A percentile compares a stretch with the other conserved stretches of the same genome.
Conservation (phyloP, 2,888 invertebrate species). For the Baronia brevicornis region DNA sequence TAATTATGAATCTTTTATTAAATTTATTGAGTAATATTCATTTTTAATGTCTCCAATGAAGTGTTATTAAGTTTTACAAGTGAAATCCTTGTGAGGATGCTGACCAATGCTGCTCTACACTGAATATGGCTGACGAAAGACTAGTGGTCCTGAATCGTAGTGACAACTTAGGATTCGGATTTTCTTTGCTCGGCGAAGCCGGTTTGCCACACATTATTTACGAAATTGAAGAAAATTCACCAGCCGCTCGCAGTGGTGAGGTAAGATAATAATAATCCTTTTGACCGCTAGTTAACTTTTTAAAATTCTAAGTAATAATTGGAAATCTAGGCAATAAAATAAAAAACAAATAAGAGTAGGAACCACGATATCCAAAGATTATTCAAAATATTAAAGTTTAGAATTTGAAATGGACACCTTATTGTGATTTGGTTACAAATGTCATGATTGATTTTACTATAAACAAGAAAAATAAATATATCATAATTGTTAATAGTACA, state of each 20-base stretch:
- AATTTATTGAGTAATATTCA: conserved; percentile 36
- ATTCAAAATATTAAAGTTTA: conserved; percentile 1
- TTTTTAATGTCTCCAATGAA: conserved; percentile 36
- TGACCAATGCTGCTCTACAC: conserved; percentile 69
- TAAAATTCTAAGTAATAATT: too few species aligned
- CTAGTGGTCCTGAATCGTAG: conserved; percentile 90
- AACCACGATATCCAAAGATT: not conserved
- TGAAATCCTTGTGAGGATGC: conserved; percentile 53
- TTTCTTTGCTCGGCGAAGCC: conserved; percentile 92
- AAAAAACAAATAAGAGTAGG: not conserved
- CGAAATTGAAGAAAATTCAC: conserved; percentile 94
- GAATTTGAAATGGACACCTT: too few species aligned
- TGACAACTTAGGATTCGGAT: conserved; percentile 92
- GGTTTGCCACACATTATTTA: conserved; percentile 95
- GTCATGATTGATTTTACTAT: too few species aligned
- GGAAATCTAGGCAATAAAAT: too few species aligned
- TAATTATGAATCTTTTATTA: conserved; percentile 53
- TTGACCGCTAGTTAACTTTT: too few species aligned
- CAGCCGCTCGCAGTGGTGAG: conserved; percentile 92
- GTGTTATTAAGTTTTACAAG: conserved; percentile 45
- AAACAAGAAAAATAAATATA: too few species aligned
- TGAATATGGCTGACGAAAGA: conserved; percentile 91
- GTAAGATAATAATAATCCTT: too few species aligned
- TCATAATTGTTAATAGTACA: too few species aligned
- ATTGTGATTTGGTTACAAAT: too few species aligned